phyloP scores from a whole-genome alignment of 2,888 invertebrate species.

The Drosophila birchii region DNA sequence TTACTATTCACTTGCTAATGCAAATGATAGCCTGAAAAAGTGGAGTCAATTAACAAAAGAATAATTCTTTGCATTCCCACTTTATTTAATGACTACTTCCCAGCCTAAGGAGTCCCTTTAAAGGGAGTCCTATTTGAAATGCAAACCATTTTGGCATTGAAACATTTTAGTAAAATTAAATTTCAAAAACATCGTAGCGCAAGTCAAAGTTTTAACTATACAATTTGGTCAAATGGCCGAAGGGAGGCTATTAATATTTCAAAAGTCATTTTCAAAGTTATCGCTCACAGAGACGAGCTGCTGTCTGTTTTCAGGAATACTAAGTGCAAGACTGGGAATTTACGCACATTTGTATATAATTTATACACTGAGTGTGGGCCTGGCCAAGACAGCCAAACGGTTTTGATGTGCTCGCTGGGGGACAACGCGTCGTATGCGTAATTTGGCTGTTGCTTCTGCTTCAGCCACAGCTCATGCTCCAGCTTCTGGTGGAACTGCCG shows the following conservation, averaged over 20 bases:
- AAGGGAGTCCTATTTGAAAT: background rate
- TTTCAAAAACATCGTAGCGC: background rate
- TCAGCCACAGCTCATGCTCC: background rate
- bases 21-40: constrained; percentile 6
- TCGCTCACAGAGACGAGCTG: constrained; percentile 39
- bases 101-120: background rate
- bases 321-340: constrained; percentile 3
- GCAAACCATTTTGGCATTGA: constrained; percentile 13
- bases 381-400: constrained; percentile 21
- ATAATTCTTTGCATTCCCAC: background rate
- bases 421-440: constrained; percentile 64
- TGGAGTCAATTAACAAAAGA: constrained; percentile 4
- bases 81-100: background rate
- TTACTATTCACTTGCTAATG: constrained; percentile 8
- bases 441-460: constrained; percentile 53
- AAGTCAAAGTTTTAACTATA: constrained; percentile 4
- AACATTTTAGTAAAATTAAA: background rate
- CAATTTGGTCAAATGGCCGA: constrained; percentile 47
- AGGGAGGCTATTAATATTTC: constrained; percentile 60
- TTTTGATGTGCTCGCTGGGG: constrained; percentile 51
- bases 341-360: constrained; percentile 5
- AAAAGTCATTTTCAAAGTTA: constrained; percentile 67
- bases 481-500: constrained; percentile 2
- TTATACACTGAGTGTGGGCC: constrained; percentile 6
- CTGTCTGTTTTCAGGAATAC: constrained; percentile 39